Conservation (phyloP, 1,140 invertebrate genomes). For the Gonatopus flavifemur region DNA sequence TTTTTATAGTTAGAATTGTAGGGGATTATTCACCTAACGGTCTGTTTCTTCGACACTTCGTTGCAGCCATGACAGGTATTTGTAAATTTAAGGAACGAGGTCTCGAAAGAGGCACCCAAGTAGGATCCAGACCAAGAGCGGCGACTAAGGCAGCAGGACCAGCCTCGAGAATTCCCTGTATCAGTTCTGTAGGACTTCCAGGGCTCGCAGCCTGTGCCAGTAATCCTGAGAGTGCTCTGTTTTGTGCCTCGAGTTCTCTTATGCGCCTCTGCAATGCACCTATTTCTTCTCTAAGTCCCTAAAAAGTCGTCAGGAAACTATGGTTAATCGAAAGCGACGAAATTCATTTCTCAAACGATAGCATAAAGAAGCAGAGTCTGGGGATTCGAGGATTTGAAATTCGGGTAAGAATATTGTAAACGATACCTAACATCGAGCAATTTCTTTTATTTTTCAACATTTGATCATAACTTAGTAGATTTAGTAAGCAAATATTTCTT, state of each 20-base stretch:
- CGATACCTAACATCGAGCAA: too few relatives aligned
- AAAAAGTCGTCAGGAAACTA: too few relatives aligned
- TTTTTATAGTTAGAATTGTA: too few relatives aligned
- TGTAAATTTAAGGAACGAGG: conserved; percentile 68
- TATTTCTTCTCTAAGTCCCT: conserved; percentile 72
- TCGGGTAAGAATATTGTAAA: too few relatives aligned
- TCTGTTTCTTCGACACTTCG: conserved; percentile 50
- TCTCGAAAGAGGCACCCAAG: conserved; percentile 65
- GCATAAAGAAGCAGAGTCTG: too few relatives aligned
- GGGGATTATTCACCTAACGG: conserved; percentile 32
- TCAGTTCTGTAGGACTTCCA: conserved; percentile 49
- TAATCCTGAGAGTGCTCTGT: conserved; percentile 66
- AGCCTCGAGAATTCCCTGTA: conserved; percentile 45
- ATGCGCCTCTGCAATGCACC: conserved; percentile 64
- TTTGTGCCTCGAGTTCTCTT: conserved; percentile 70
- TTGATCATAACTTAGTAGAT: too few relatives aligned
- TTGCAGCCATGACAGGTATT: conserved; percentile 59
- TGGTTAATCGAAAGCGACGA: too few relatives aligned
- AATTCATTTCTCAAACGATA: too few relatives aligned
- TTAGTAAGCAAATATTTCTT: too few relatives aligned
- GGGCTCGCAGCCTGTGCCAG: conserved; percentile 66
- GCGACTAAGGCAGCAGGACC: conserved; percentile 43
- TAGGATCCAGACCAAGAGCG: conserved; percentile 58
- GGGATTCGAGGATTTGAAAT: too few relatives aligned
- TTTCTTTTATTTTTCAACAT: too few relatives aligned